These are phyloP conservation scores for Norana najaformis DNA, from an alignment of 2,888 invertebrate species.

Conservation along the genomic window DNA sequence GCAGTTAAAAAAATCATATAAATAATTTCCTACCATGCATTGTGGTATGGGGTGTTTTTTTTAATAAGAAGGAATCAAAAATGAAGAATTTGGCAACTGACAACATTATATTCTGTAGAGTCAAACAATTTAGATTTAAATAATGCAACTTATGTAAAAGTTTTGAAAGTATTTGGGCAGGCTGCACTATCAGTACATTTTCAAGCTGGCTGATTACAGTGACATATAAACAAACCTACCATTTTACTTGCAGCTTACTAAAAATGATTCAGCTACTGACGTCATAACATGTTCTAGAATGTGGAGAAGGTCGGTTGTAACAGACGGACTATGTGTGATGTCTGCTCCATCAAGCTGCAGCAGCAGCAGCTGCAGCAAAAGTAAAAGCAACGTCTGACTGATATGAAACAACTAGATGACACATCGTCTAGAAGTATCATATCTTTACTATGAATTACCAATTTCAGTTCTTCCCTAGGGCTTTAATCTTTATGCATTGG, in stretches of 20 bases:
- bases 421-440: neutral
- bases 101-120: too few species aligned
- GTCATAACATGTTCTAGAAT: neutral
- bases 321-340: neutral
- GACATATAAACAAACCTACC: neutral
- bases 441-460: neutral
- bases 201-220: neutral
- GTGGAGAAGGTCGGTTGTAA: slow-evolving; percentile 13
- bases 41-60: neutral
- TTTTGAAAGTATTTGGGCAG: neutral
- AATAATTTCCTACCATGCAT: neutral
- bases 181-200: neutral
- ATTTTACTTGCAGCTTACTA: neutral
- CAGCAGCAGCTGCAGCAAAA: neutral
- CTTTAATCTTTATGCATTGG: slow-evolving; percentile 1
- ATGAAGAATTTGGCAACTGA: neutral
- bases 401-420: slow-evolving; percentile 4
- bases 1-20: neutral
- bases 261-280: slow-evolving; percentile 1
- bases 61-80: neutral
- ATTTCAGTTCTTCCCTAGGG: neutral
- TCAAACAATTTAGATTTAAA: neutral
- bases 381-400: neutral
- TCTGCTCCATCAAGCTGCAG: neutral
- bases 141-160: neutral